A percentile compares a stretch with the other conserved stretches of the same genome.
phyloP scores from a whole-genome alignment of 2,888 invertebrate genomes.

The Anorthoa munda region DNA sequence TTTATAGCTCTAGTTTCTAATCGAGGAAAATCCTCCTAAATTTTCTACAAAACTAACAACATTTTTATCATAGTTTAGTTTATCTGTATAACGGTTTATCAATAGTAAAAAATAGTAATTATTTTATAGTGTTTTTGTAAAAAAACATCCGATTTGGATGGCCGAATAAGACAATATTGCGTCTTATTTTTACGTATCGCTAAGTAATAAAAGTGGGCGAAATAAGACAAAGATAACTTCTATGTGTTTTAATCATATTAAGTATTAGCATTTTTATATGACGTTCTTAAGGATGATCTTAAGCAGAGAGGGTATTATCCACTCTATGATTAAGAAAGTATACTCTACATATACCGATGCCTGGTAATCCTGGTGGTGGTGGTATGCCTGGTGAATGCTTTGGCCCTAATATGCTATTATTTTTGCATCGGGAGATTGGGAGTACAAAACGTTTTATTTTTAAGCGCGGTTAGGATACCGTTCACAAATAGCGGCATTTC shows the following conservation, averaged over 20 bases:
- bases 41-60: background rate
- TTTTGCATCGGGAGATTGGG: too few relatives aligned
- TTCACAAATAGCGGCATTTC: too few relatives aligned
- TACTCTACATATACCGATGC: too few relatives aligned
- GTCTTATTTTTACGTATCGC: conserved; percentile 2
- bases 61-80: conserved; percentile 25
- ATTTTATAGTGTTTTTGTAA: conserved; percentile 13
- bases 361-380: too few relatives aligned
- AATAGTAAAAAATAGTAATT: background rate
- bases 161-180: background rate
- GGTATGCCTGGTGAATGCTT: too few relatives aligned
- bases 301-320: too few relatives aligned
- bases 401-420: too few relatives aligned
- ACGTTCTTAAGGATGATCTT: too few relatives aligned
- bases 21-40: background rate
- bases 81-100: conserved; percentile 29
- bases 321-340: too few relatives aligned
- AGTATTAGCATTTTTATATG: too few relatives aligned
- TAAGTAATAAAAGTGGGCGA: background rate
- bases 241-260: background rate
- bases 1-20: conserved; percentile 14
- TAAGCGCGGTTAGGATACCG: too few relatives aligned
- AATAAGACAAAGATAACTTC: background rate
- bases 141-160: conserved; percentile 34
- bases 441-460: too few relatives aligned